A percentile compares a stretch with the other conserved stretches of the same genome.
Evolutionary conservation across 2,888 invertebrate species (phyloP).

Genomic region (Buathra laborator): DNA sequence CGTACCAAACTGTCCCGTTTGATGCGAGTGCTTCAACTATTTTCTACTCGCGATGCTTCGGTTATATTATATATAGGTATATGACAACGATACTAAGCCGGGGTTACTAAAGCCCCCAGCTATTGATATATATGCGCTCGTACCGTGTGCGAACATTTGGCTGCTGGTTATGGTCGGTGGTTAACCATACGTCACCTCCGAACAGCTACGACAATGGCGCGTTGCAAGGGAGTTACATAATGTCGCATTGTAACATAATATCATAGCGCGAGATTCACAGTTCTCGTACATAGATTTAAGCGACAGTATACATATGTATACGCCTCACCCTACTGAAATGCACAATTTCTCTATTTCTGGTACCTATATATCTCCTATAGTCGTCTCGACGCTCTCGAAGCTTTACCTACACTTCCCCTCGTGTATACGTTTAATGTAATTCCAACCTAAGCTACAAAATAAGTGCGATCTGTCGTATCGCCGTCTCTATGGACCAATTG

Average conservation of each 20-base stretch:
- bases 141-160: slow-evolving; percentile 78
- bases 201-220: slow-evolving; percentile 71
- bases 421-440: slow-evolving; percentile 11
- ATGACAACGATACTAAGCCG: slow-evolving; percentile 11
- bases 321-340: slow-evolving; percentile 51
- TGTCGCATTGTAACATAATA: slow-evolving; percentile 78
- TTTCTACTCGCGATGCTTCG: slow-evolving; percentile 6
- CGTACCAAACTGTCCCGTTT: not conserved
- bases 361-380: slow-evolving; percentile 13
- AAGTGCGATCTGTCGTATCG: not conserved
- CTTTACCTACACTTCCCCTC: slow-evolving; percentile 11
- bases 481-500: not conserved
- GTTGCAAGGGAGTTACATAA: slow-evolving; percentile 77
- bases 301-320: slow-evolving; percentile 33
- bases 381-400: slow-evolving; percentile 41
- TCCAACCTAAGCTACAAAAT: not conserved
- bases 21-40: not conserved
- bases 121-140: slow-evolving; percentile 29
- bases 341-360: slow-evolving; percentile 38
- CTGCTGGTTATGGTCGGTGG: slow-evolving; percentile 79
- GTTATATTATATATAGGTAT: slow-evolving; percentile 27
- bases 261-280: slow-evolving; percentile 59
- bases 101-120: slow-evolving; percentile 4
- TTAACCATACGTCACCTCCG: slow-evolving; percentile 79
- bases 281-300: slow-evolving; percentile 23